Conservation (phyloP, 2,888 invertebrate species). For the Cremastinae sp. region DNA sequence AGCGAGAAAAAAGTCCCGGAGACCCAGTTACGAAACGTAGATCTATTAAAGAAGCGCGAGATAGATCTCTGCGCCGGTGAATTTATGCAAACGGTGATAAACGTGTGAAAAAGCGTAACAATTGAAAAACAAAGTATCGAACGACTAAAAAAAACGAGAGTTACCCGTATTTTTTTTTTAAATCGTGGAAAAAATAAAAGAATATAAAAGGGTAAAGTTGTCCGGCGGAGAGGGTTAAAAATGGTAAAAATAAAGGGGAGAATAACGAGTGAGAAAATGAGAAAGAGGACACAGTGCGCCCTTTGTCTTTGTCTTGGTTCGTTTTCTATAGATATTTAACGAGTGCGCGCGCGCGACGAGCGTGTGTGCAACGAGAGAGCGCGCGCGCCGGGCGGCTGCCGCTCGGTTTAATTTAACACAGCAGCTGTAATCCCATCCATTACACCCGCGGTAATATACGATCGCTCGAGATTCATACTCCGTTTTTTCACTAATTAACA, state of each 20-base stretch:
- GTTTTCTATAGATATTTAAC: conserved; percentile 56
- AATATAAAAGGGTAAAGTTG: too few species aligned
- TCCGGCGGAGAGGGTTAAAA: too few species aligned
- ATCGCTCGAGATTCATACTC: conserved; percentile 81
- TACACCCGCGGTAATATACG: conserved; percentile 80
- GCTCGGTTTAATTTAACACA: conserved; percentile 81
- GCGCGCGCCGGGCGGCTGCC: conserved; percentile 69
- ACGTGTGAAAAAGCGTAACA: too few species aligned
- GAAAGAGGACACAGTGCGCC: conserved; percentile 35
- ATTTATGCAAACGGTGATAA: background rate
- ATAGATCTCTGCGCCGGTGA: background rate
- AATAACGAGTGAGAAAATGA: conserved; percentile 31
- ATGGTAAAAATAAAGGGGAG: background rate
- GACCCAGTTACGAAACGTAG: conserved; percentile 35
- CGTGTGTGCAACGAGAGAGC: conserved; percentile 65
- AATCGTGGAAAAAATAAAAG: too few species aligned
- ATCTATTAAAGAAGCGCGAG: conserved; percentile 2
- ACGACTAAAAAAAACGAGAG: too few species aligned
- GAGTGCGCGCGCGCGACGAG: conserved; percentile 56
- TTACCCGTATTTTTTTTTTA: too few species aligned
- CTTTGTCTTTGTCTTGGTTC: conserved; percentile 35
- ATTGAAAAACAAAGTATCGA: too few species aligned
- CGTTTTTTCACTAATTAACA: conserved; percentile 81
- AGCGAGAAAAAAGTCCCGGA: conserved; percentile 3
- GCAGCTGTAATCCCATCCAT: conserved; percentile 81